A percentile compares a stretch with the other conserved stretches of the same genome.
Conservation (phyloP, 37 sponge, comb jelly and placozoan species). For the Spongia lamella region DNA sequence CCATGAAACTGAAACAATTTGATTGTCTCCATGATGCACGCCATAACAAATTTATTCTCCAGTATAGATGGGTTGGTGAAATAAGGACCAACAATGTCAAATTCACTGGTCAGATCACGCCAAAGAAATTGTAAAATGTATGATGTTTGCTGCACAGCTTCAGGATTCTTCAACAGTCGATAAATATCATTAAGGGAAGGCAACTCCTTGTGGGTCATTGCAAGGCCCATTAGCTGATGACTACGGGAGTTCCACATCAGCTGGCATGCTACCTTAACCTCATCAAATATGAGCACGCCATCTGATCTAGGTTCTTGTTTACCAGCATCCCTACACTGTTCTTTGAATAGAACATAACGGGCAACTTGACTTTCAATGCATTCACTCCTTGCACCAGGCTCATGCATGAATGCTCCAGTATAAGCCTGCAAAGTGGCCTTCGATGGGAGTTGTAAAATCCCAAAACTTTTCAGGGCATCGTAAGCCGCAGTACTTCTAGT, state of each 20-base stretch:
- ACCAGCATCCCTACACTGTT: not conserved
- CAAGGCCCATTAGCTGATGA: slow-evolving; percentile 11
- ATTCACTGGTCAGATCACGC: slow-evolving; percentile 12
- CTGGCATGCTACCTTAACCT: slow-evolving; percentile 10
- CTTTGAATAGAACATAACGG: not conserved
- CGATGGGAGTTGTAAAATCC: not conserved
- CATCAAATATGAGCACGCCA: slow-evolving; percentile 33
- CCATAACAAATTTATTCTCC: slow-evolving; percentile 22
- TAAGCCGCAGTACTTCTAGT: slow-evolving; percentile 7
- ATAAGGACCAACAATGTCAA: slow-evolving; percentile 38
- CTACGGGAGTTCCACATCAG: slow-evolving; percentile 34
- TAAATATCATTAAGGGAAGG: slow-evolving; percentile 28
- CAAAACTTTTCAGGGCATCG: slow-evolving; percentile 15
- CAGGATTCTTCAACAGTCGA: not conserved
- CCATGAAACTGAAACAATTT: slow-evolving; percentile 20
- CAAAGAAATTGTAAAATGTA: slow-evolving; percentile 38
- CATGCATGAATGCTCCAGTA: not conserved
- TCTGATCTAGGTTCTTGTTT: not conserved
- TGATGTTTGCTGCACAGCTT: slow-evolving; percentile 22
- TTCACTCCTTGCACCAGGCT: no score
- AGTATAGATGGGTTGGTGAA: slow-evolving; percentile 21
- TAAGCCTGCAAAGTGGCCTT: slow-evolving; percentile 1
- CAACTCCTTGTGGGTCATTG: slow-evolving; percentile 32
- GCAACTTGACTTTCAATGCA: no score
- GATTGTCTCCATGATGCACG: slow-evolving; percentile 9